Evolutionary conservation across 2,113 vertebrate genomes (phyloP), one percentile per base, ranked within the genome.

Genomic region (Sylvietta virens): DNA sequence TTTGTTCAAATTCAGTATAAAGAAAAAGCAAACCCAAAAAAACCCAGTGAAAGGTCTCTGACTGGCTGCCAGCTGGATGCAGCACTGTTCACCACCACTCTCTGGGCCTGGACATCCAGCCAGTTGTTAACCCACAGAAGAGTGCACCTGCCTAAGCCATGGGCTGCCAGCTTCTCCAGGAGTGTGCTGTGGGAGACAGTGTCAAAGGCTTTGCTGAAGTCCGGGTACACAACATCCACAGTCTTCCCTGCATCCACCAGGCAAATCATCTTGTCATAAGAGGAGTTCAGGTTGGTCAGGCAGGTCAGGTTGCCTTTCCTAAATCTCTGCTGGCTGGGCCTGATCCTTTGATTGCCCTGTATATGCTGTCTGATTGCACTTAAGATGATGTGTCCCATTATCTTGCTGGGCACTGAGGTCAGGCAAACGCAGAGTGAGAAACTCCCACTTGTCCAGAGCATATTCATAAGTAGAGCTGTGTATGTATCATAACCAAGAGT

Each of bases 1-100:
- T 19, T 70, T 72, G 20, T 58, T 87, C 67, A 81, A 87, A 66
- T 58, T 39, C 27, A 74, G 33, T 48, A 26, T 58, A 57, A 91
- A 82, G 28, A 13, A 77, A 76, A 76, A 42, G n/a, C 11, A 18
- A 18, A 64, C 45, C 21, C 7, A 5, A 6, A 53, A 23, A 13
- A 3, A 4, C 3, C 2, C 8, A 33, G 6, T 89, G 65, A 65
- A 72, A 76, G 45, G 3, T 28, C 11, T 60, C 58, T 37, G 57
- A 60, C 22, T 27, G 14, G 7, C 18, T 7, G 4, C 19, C 35
- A 30, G 1, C 24, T 57, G 51, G 7, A 30, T 42, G 23, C 12
- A 14, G 5, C 47, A 72, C 4, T 0, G 3, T 2, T 73, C 40
- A 47, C 23, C n/a, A 1, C 20, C 42, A 48, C 0, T 0, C 10